phyloP scores from a whole-genome alignment of 1,140 invertebrate genomes.

The Solenopsis fugax region DNA sequence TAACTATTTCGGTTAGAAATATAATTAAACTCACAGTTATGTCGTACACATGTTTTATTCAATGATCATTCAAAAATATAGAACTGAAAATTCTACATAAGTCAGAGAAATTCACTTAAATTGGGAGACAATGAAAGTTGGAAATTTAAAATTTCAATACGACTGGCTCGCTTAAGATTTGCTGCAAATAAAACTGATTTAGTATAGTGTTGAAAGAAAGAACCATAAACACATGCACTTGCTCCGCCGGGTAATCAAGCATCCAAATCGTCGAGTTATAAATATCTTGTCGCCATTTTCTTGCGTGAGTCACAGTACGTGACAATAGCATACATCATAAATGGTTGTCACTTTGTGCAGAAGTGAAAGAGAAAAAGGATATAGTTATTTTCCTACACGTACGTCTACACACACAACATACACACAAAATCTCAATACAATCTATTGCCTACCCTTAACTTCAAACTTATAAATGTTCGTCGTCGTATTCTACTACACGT shows the following conservation, averaged over 20 bases:
- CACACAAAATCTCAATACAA: constrained; percentile 85
- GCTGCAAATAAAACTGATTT: constrained; percentile 50
- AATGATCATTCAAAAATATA: constrained; percentile 82
- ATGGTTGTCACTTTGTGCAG: constrained; percentile 65
- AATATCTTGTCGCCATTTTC: constrained; percentile 66
- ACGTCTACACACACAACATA: constrained; percentile 86
- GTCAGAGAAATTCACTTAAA: constrained; percentile 70
- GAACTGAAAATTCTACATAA: constrained; percentile 81
- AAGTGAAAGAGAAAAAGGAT: constrained; percentile 1
- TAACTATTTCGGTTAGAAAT: background rate
- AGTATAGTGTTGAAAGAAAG: constrained; percentile 37
- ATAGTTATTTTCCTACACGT: constrained; percentile 68
- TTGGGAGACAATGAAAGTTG: background rate
- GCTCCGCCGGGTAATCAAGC: constrained; percentile 53
- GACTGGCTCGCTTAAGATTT: constrained; percentile 2
- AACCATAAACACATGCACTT: constrained; percentile 66
- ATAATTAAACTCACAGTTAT: constrained; percentile 30
- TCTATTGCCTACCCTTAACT: constrained; percentile 83
- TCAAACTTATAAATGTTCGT: constrained; percentile 82
- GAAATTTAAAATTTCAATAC: constrained; percentile 48
- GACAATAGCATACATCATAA: constrained; percentile 59
- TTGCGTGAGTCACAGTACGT: constrained; percentile 63
- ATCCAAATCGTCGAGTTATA: constrained; percentile 66
- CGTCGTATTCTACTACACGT: constrained; percentile 12
- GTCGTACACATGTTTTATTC: constrained; percentile 80